Base-by-base conservation (phyloP, 1,140 invertebrate genomes). In the Plutomurus gul region DNA sequence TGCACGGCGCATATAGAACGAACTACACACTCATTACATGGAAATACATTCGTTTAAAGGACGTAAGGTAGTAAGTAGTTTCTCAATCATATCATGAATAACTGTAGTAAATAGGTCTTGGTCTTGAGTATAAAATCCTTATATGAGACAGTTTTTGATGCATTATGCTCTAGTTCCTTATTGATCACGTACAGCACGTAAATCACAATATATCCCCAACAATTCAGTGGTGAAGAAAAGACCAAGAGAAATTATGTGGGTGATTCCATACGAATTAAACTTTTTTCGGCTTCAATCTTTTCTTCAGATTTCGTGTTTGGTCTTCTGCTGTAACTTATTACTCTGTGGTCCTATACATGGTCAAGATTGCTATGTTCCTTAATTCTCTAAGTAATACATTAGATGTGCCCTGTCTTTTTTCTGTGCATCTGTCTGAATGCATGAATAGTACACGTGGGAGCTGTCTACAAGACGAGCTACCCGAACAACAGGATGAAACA, bases 161-260 rank as follows among this genome's bases (percentile, higher is more conserved):
- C 36, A 65, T 65, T 65, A 65, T 18, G 27, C 56, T 65, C 56
- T 65, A 27, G 30, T 65, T 65, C 56, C 56, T 33, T 65, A 65
- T 65, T 65, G 56, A 30, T 65, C 56, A 65, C 56, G 56, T 65
- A 30, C 56, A n/a, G 27, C 36, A 33, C 56, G 10, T 65, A 30
- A 30, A 36, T 11, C 27, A 60, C 25, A 60, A 13, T 43, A 43
- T 8, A 43, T 43, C 39, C 11, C 39, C 39, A 8, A 43, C 39
- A 43, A 13, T 3, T 3, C 39, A 13, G 10, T 2, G 39, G 10
- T 43, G 11, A n/a, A 43, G 10, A 43, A n/a, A n/a, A n/a, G n/a
- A n/a, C n/a, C n/a, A n/a, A n/a, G n/a, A n/a, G n/a, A n/a, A n/a
- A n/a, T n/a, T n/a, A n/a, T n/a, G n/a, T n/a, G n/a, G n/a, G n/a